Conservation (phyloP, 2,888 invertebrate genomes). For the Coelopa pilipes region DNA sequence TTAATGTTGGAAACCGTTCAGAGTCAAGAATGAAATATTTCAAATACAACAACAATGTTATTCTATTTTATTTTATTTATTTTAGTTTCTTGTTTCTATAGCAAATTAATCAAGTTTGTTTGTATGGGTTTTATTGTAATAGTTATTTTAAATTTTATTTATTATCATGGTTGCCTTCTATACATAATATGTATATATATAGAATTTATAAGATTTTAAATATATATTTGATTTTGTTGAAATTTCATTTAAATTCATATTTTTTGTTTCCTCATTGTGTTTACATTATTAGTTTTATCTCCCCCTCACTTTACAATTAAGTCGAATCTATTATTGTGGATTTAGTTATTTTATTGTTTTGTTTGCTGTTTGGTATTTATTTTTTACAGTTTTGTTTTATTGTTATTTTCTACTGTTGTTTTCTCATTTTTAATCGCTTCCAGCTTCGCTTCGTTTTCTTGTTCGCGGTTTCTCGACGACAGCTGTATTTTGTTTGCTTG, state of each 20-base stretch:
- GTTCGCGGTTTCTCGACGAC: slow-evolving; percentile 31
- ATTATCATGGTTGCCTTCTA: slow-evolving; percentile 26
- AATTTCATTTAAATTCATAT: slow-evolving; percentile 4
- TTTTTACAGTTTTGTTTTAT: slow-evolving; percentile 10
- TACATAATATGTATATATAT: slow-evolving; percentile 6
- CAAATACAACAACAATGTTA: too few species aligned
- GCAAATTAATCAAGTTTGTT: too few species aligned
- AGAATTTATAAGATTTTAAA: slow-evolving; percentile 5
- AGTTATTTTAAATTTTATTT: slow-evolving; percentile 5
- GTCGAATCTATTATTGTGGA: neutral
- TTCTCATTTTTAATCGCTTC: slow-evolving; percentile 39
- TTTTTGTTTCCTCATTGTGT: neutral
- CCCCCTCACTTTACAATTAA: slow-evolving; percentile 4
- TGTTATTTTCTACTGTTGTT: slow-evolving; percentile 24
- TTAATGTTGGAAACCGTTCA: too few species aligned
- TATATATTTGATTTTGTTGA: slow-evolving; percentile 10
- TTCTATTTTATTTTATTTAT: too few species aligned
- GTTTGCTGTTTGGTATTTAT: slow-evolving; percentile 25
- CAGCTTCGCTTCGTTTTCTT: too few species aligned
- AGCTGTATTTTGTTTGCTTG: slow-evolving; percentile 33
- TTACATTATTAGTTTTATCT: slow-evolving; percentile 9
- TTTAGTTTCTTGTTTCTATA: too few species aligned
- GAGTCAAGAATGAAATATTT: too few species aligned
- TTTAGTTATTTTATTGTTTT: slow-evolving; percentile 31
- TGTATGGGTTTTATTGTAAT: neutral